Evolutionary conservation across 2,797 vertebrate species (phyloP), one percentile per base, ranked within the genome.

Genomic region (Lutjanus campechanus): DNA sequence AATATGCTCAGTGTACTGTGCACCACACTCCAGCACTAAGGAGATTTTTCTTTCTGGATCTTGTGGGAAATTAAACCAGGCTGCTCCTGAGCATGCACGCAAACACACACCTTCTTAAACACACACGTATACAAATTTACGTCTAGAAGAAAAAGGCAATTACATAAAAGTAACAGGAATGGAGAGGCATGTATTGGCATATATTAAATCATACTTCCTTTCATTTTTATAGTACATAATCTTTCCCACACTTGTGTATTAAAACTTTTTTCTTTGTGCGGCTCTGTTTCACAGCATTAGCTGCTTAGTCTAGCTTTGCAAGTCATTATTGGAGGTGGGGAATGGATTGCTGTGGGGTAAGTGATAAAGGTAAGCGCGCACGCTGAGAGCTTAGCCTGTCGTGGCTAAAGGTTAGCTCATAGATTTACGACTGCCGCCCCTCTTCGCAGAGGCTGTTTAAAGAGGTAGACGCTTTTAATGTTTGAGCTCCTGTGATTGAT

Each of bases 31-130:
- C 67, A 77, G 76, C 87, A 70, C 88, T 78, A 70, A 89, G 86
- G 92, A 92, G 89, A 89, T 91, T 93, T 92, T 88, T 91, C 87
- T 91, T 82, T 77, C 86, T 81, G 76, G 77, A 89, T 92, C 92
- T 92, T 87, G 58, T 84, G 93, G 92, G 93, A 94, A 93, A 95
- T 94, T 91, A 94, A 93, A 91, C 46, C 80, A 60, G 71, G 80
- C 83, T 70, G 49, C 82, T 78, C 76, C 72, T 70, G 73, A 85
- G 64, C 69, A 74, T 73, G 67, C 81, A 40, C 36, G 51, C 53
- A 69, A 62, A 73, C 69, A 75, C 44, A 69, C 51, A 76, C 60
- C 65, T 49, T 55, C 41, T 25, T 25, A 73, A 55, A 70, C 59
- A 43, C 77, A 83, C 76, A 68, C 62, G 41, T 10, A 73, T 25